Base-by-base conservation (phyloP, 2,888 invertebrate genomes). In the Anagyrus pseudococci region DNA sequence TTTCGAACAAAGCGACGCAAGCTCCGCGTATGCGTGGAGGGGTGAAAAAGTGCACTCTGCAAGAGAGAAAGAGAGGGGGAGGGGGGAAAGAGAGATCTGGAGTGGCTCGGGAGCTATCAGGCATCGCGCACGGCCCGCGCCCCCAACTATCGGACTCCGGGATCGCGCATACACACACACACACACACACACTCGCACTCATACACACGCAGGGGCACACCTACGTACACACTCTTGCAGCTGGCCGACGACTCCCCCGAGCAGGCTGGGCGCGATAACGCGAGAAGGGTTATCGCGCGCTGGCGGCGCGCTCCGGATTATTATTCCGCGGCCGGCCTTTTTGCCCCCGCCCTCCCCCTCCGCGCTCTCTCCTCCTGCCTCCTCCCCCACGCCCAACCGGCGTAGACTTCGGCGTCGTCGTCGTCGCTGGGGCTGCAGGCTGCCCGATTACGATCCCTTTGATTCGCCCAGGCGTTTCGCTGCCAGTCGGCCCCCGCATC, bases 281-380 rank as follows among this genome's bases (percentile, higher is more conserved):
- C 57, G 59, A 77, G 75, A 79, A 79, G 79, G 79, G 79, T 79
- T 79, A 79, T 79, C 79, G 74, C 77, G 75, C 76, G 73, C 77
- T 73, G 74, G 40, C 72, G 48, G 29, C 64, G 61, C 22, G 20
- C 62, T 33, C 68, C 70, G 67, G 70, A 66, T 63, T 66, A 66
- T 66, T 63, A 66, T 66, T 62, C 60, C 57, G 62, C 57, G 62
- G 41, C 62, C 73, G 70, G 69, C 62, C 50, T 65, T 71, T 70
- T 70, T 63, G 48, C 44, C 54, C 52, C 66, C 56, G 67, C 55
- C 50, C 48, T 43, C 41, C 59, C 40, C 46, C 61, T 40, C 57
- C 47, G 6, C 62, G 61, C 48, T 47, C 61, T 53, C 54, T 37
- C 29, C 15, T 15, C 43, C 29, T 37, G 59, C 67, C 69, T 67